Percentiles rank a stretch among this genome's conserved stretches.
Conservation (phyloP, 2,797 vertebrate genomes). For the Lacerta viridis region DNA sequence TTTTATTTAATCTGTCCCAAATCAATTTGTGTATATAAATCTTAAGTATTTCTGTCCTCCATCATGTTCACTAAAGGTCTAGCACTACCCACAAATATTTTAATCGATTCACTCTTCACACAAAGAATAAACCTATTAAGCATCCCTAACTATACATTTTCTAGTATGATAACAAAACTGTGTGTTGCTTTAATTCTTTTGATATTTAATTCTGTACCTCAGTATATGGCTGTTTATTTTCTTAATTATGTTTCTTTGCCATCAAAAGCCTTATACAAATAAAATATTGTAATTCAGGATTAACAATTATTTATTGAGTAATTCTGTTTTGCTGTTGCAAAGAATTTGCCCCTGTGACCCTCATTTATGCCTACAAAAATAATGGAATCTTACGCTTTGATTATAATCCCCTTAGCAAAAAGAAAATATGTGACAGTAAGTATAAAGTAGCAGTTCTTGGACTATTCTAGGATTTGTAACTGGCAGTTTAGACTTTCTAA, state of each 20-base stretch:
- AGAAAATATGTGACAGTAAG: conserved; percentile 40
- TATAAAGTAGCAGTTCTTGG: neutral
- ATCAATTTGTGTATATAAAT: neutral
- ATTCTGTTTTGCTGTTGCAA: conserved; percentile 63
- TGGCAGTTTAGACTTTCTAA: conserved; percentile 6
- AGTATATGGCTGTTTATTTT: conserved; percentile 47
- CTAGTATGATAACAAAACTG: conserved; percentile 16
- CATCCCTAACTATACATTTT: neutral
- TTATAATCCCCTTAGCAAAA: conserved; percentile 38
- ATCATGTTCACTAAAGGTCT: conserved; percentile 46
- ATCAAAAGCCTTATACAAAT: conserved; percentile 47
- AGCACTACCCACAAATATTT: conserved; percentile 9
- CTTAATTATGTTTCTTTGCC: conserved; percentile 23
- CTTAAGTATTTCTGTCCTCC: conserved; percentile 22
- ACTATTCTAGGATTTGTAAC: neutral
- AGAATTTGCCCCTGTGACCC: conserved; percentile 59
- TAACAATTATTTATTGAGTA: conserved; percentile 36
- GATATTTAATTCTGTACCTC: conserved; percentile 40
- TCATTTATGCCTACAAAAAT: conserved; percentile 61
- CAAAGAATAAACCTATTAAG: conserved; percentile 40
- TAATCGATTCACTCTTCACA: neutral
- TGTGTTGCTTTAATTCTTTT: conserved; percentile 38
- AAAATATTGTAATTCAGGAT: conserved; percentile 29
- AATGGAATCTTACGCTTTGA: conserved; percentile 53
- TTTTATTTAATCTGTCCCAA: conserved; percentile 8